Base-by-base conservation (phyloP, 2,888 invertebrate species). In the Dromius quadrimaculatus region DNA sequence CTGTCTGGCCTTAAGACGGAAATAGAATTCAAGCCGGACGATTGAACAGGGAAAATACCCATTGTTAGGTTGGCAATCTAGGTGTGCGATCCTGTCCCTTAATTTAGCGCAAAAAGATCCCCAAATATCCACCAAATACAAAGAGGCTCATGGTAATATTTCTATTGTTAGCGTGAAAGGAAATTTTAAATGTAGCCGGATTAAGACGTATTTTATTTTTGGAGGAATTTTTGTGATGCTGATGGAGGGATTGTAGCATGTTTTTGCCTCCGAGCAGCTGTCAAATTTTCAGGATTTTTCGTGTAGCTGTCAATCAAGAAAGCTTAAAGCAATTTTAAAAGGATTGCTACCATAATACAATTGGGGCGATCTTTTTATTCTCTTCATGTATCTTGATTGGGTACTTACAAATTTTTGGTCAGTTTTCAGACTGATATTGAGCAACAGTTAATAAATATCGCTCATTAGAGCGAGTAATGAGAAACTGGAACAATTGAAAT, bases 11-110 rank as follows among this genome's bases (percentile, higher is more conserved):
- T 78, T 78, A 77, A 79, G 80, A 79, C 78, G 79, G 78, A 80
- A 80, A 77, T 76, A 73, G 75, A 76, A 75, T 78, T 76, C 75
- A 75, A 74, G 75, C 73, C 76, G 75, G 76, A 75, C 78, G 78
- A 79, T 80, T 79, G 78, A 78, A 72, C 78, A 77, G 72, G 73
- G 74, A 77, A 78, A 79, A 79, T 77, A 76, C 74, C 75, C 75
- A 79, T 78, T 79, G 78, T 79, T 76, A 71, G 73, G 74, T 75
- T 74, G 47, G 74, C 72, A 74, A 75, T 75, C 73, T 73, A 75
- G 76, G 76, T 77, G 76, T 76, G 76, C 75, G 75, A 75, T 75
- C 74, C 75, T 72, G 74, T 76, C 74, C 73, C 76, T 77, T 78
- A 77, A 73, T 75, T 74, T 75, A 73, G 69, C 75, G 75, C 74